Percentiles rank a stretch among this genome's conserved stretches.
phyloP scores from a whole-genome alignment of 2,888 invertebrate genomes.

The Pantelozetes paolii region DNA sequence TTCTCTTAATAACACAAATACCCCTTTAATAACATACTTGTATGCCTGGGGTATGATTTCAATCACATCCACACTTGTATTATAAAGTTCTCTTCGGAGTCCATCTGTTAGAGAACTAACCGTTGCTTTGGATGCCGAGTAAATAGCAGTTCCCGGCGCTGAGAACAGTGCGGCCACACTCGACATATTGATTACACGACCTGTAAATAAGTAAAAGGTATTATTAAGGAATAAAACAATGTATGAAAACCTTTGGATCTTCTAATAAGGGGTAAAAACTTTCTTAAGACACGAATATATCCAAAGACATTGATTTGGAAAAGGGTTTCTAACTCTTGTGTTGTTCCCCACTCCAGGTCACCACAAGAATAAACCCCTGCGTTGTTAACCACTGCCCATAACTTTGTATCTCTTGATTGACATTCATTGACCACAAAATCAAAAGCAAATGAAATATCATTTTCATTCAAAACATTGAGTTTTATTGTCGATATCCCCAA shows the following conservation, averaged over 20 bases:
- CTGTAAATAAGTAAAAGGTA: background rate
- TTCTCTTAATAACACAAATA: no score
- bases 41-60: slow-evolving; percentile 3
- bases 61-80: background rate
- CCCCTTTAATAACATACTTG: no score
- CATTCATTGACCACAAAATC: background rate
- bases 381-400: slow-evolving; percentile 35
- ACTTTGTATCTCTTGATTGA: background rate
- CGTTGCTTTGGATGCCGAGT: background rate
- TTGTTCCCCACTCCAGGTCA: slow-evolving; percentile 31
- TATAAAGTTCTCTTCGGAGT: slow-evolving; percentile 8
- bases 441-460: background rate
- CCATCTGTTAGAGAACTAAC: slow-evolving; percentile 20
- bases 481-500: background rate
- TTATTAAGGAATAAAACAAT: background rate
- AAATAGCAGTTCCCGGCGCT: background rate
- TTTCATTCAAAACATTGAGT: slow-evolving; percentile 7
- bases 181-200: slow-evolving; percentile 36
- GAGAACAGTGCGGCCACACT: slow-evolving; percentile 23
- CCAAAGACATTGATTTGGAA: slow-evolving; percentile 36
- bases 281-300: background rate
- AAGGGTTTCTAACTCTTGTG: background rate
- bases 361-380: slow-evolving; percentile 29
- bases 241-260: background rate
- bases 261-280: slow-evolving; percentile 36